Conservation (phyloP, 2,113 vertebrate genomes). For the Charina bottae region DNA sequence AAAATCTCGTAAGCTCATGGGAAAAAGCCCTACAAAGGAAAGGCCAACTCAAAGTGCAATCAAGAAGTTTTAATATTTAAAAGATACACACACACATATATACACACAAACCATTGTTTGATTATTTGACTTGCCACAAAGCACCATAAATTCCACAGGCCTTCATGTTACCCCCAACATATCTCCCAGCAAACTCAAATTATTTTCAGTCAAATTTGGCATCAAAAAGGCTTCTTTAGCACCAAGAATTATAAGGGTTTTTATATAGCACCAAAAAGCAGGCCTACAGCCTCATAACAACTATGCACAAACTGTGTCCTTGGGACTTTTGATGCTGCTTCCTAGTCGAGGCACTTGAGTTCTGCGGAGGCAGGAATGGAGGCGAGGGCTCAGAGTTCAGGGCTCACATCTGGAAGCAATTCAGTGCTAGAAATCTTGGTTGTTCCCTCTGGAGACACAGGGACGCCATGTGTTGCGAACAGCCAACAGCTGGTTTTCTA, state of each 20-base stretch:
- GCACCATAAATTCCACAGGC: slow-evolving; percentile 70
- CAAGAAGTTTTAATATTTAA: slow-evolving; percentile 69
- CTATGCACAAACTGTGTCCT: not conserved
- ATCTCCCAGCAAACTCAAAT: slow-evolving; percentile 54
- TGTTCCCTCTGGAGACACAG: slow-evolving; percentile 36
- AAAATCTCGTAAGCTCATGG: not conserved
- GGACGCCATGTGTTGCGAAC: slow-evolving; percentile 28
- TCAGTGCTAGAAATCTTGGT: slow-evolving; percentile 43
- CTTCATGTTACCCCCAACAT: slow-evolving; percentile 35
- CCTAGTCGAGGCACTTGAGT: not conserved
- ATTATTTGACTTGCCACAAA: slow-evolving; percentile 56
- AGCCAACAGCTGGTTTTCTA: slow-evolving; percentile 41
- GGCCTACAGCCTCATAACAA: not conserved
- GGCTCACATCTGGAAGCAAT: slow-evolving; percentile 40
- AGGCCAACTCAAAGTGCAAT: slow-evolving; percentile 58
- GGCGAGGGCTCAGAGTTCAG: slow-evolving; percentile 15
- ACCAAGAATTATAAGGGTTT: slow-evolving; percentile 50
- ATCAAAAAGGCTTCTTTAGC: slow-evolving; percentile 67
- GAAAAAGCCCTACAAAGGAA: not conserved
- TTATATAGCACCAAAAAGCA: slow-evolving; percentile 42
- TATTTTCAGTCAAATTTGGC: slow-evolving; percentile 60
- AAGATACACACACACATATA: slow-evolving; percentile 21
- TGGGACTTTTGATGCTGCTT: slow-evolving; percentile 11
- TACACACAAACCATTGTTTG: slow-evolving; percentile 39
- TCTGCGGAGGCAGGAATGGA: slow-evolving; percentile 36